Conservation (phyloP, 2,797 vertebrate species). For the Parotocinclus haroldoi region DNA sequence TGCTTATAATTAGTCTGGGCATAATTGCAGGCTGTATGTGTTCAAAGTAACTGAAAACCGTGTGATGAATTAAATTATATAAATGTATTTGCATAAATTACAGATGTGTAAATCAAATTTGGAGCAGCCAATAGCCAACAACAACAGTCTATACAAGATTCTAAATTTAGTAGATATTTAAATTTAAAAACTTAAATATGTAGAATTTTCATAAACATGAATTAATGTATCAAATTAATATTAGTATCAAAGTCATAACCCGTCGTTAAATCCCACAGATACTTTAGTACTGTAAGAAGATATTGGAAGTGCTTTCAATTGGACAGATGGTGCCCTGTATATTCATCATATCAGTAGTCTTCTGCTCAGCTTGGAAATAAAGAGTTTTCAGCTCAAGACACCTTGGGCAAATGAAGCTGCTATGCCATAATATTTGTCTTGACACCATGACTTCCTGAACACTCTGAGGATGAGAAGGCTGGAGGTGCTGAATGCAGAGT, state of each 20-base stretch:
- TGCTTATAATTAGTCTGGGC: constrained; percentile 44
- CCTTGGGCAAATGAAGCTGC: constrained; percentile 51
- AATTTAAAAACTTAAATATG: neutral
- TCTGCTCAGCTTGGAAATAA: constrained; percentile 22
- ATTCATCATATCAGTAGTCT: constrained; percentile 38
- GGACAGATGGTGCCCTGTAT: constrained; percentile 47
- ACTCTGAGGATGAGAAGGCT: constrained; percentile 36
- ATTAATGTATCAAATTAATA: constrained; percentile 16
- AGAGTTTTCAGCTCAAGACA: constrained; percentile 20
- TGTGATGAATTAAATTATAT: constrained; percentile 11
- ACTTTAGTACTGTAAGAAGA: constrained; percentile 14
- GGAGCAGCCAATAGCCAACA: too few species aligned
- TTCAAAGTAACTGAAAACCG: constrained; percentile 19
- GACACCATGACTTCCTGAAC: constrained; percentile 56
- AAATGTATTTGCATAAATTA: constrained; percentile 36
- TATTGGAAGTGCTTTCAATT: constrained; percentile 28
- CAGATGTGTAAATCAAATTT: neutral
- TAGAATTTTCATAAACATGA: neutral
- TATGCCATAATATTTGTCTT: constrained; percentile 60
- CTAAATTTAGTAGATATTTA: too few species aligned
- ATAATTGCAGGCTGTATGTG: constrained; percentile 30
- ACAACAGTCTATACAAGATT: too few species aligned
- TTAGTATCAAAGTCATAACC: constrained; percentile 26
- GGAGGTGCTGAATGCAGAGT: constrained; percentile 42
- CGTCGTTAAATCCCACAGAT: constrained; percentile 33